Evolutionary conservation across 2,888 invertebrate species (phyloP).

Genomic region (Doris montereyensis): DNA sequence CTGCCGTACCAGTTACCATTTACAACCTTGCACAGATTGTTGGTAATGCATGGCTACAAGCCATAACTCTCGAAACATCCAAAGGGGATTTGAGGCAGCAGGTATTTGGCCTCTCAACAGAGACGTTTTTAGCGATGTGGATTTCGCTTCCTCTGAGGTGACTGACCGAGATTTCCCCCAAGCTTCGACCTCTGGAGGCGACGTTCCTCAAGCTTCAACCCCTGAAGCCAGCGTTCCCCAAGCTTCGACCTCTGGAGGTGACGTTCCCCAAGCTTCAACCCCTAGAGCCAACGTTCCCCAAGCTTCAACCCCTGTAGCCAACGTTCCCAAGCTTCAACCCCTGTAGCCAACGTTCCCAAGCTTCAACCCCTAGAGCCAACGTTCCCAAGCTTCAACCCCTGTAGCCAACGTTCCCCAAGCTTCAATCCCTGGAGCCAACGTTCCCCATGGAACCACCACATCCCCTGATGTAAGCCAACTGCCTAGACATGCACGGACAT

Average conservation of each 20-base stretch:
- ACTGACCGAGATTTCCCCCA: too few species aligned
- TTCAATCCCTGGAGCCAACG: background rate
- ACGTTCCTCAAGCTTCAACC: too few species aligned
- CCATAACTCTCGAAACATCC: slow-evolving; percentile 15
- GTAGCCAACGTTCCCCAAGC: too few species aligned
- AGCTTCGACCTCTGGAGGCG: too few species aligned
- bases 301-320: too few species aligned
- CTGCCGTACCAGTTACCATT: slow-evolving; percentile 8
- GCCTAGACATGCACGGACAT: background rate
- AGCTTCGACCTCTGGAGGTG: background rate
- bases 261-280: slow-evolving; percentile 14
- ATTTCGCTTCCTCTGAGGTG: background rate
- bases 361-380: too few species aligned
- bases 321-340: too few species aligned
- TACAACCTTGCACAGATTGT: slow-evolving; percentile 2
- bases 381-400: too few species aligned
- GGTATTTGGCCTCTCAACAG: background rate
- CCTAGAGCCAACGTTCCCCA: background rate
- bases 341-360: too few species aligned
- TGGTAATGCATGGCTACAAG: background rate
- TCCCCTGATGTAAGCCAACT: too few species aligned
- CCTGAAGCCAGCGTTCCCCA: too few species aligned
- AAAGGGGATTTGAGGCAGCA: background rate
- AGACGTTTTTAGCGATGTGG: background rate
- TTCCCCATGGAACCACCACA: too few species aligned